Evolutionary conservation across 2,888 invertebrate genomes (phyloP).

Genomic region (Cylloceria caligata): DNA sequence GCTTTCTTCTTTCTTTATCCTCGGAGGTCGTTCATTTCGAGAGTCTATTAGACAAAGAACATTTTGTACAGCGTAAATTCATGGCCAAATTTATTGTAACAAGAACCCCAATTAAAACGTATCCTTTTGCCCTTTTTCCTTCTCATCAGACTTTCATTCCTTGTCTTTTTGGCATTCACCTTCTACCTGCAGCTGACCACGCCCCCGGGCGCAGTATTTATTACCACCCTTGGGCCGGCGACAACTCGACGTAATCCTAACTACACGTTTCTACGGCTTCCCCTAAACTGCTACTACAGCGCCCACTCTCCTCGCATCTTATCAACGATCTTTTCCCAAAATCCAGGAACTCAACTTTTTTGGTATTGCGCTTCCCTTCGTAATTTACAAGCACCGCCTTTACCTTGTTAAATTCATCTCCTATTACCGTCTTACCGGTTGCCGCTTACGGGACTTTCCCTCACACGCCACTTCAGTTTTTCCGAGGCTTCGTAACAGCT

Average conservation of each 20-base stretch:
- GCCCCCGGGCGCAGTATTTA: constrained; percentile 5
- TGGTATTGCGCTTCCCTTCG: constrained; percentile 16
- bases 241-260: constrained; percentile 23
- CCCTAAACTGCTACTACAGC: constrained; percentile 22
- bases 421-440: constrained; percentile 1
- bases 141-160: constrained; percentile 8
- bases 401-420: constrained; percentile 22
- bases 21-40: background rate
- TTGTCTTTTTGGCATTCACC: constrained; percentile 17
- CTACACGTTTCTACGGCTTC: constrained; percentile 27
- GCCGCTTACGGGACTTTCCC: constrained; percentile 3
- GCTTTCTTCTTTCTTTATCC: background rate
- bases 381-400: constrained; percentile 23
- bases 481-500: background rate
- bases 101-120: constrained; percentile 13
- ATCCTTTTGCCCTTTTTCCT: background rate
- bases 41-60: background rate
- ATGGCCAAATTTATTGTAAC: constrained; percentile 18
- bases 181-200: constrained; percentile 11
- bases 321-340: constrained; percentile 6
- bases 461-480: background rate
- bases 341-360: constrained; percentile 25
- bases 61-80: background rate
- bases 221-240: constrained; percentile 19
- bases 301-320: constrained; percentile 20